Conservation (phyloP, 1,140 invertebrate genomes). For the Lordiphosa clarofinis region DNA sequence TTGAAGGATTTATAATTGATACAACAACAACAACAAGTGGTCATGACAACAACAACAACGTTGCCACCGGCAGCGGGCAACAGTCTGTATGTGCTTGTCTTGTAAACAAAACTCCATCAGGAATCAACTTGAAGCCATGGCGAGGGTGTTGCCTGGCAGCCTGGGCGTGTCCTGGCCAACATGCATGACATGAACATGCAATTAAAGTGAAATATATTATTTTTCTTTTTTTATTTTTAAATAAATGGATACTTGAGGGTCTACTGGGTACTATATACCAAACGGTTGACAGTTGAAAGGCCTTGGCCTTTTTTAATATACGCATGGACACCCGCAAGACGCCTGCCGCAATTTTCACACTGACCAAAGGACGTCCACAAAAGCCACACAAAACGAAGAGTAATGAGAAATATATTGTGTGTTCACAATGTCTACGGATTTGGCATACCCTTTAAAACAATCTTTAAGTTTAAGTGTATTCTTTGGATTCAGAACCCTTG, state of each 20-base stretch:
- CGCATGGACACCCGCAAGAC: not conserved
- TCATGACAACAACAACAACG: constrained; percentile 56
- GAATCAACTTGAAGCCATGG: constrained; percentile 26
- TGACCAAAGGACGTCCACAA: no score
- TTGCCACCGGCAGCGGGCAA: constrained; percentile 44
- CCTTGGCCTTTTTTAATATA: not conserved
- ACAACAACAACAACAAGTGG: constrained; percentile 58
- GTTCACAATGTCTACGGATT: no score
- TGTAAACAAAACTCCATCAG: constrained; percentile 55
- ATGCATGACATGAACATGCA: constrained; percentile 42
- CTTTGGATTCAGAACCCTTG: no score
- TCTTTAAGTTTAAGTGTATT: no score
- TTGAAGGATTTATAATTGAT: constrained; percentile 58
- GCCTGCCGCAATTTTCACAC: not conserved
- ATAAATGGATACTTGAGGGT: not conserved
- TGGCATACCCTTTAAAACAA: no score
- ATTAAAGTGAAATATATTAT: constrained; percentile 55
- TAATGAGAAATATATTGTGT: no score
- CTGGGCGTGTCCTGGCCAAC: constrained; percentile 11
- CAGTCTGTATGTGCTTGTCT: constrained; percentile 27
- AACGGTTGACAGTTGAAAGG: not conserved
- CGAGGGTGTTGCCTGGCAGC: constrained; percentile 60
- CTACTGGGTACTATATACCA: not conserved
- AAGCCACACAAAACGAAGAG: not conserved
- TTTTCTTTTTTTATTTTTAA: constrained; percentile 7